Conservation (phyloP, 2,797 vertebrate genomes). For the Scyliorhinus canicula region DNA sequence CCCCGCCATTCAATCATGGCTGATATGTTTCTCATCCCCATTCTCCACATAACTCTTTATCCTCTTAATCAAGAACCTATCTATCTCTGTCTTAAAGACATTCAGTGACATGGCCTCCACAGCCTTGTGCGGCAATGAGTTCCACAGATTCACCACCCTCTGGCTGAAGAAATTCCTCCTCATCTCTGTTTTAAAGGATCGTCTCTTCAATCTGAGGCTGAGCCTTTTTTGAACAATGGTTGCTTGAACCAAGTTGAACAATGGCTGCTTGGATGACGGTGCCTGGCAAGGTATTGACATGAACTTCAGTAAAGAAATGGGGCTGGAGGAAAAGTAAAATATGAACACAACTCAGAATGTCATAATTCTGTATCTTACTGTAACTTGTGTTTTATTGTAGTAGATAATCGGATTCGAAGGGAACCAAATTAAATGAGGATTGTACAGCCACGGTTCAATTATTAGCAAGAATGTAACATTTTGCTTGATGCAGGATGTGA, state of each 20-base stretch:
- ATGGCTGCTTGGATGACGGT: not conserved
- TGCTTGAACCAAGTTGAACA: not conserved
- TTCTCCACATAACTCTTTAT: too few species aligned
- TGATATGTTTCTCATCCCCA: too few species aligned
- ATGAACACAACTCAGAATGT: not conserved
- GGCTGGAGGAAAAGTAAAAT: not conserved
- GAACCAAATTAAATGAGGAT: not conserved
- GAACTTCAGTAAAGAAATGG: not conserved
- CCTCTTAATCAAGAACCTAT: too few species aligned
- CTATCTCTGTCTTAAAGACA: too few species aligned
- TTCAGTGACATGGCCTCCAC: too few species aligned
- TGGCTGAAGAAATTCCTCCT: too few species aligned
- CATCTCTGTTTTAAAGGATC: too few species aligned
- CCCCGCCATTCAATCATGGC: too few species aligned
- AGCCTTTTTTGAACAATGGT: too few species aligned
- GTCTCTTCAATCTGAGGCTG: too few species aligned
- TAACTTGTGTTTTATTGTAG: not conserved
- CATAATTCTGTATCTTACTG: not conserved
- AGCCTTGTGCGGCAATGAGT: too few species aligned
- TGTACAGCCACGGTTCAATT: not conserved
- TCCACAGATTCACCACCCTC: too few species aligned
- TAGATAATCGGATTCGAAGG: not conserved
- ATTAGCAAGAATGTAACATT: not conserved
- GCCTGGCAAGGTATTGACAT: not conserved
- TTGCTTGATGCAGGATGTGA: not conserved